These are phyloP conservation scores for Cardiocondyla obscurior DNA, from an alignment of 1,140 invertebrate species.

Conservation along the genomic window DNA sequence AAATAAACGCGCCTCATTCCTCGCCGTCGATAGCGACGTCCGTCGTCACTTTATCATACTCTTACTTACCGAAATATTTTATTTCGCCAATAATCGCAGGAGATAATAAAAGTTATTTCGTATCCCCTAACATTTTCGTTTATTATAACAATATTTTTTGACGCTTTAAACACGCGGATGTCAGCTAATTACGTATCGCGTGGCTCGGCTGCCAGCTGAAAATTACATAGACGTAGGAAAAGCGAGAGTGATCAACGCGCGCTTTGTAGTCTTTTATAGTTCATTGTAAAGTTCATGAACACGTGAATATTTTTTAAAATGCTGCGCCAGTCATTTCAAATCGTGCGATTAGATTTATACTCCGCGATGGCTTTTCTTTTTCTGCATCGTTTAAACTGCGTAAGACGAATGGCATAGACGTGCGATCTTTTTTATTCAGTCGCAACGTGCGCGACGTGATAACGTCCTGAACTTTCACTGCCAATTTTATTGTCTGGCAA, in stretches of 20 bases:
- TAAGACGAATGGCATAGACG: slow-evolving; percentile 11
- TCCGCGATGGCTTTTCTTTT: neutral
- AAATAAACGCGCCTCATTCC: slow-evolving; percentile 62
- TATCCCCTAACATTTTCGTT: no score
- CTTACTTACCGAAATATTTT: neutral
- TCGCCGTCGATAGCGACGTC: slow-evolving; percentile 22
- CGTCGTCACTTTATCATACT: neutral
- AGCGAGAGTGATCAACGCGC: no score
- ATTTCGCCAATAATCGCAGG: no score
- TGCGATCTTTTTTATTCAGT: slow-evolving; percentile 23
- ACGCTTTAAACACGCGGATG: no score
- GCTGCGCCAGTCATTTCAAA: neutral
- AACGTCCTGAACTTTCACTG: slow-evolving; percentile 42
- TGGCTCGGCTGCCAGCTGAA: no score
- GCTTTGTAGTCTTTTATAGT: no score
- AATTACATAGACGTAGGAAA: no score
- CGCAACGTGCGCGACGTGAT: neutral
- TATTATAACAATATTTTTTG: no score
- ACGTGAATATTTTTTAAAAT: neutral
- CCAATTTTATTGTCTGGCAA: slow-evolving; percentile 32
- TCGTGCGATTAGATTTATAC: neutral
- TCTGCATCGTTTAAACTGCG: neutral
- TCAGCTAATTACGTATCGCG: no score
- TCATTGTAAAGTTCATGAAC: neutral
- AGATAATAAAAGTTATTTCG: no score